These are phyloP conservation scores for Peromyscus nudipes DNA, from an alignment of 2,797 vertebrate genomes.

Conservation along the genomic window DNA sequence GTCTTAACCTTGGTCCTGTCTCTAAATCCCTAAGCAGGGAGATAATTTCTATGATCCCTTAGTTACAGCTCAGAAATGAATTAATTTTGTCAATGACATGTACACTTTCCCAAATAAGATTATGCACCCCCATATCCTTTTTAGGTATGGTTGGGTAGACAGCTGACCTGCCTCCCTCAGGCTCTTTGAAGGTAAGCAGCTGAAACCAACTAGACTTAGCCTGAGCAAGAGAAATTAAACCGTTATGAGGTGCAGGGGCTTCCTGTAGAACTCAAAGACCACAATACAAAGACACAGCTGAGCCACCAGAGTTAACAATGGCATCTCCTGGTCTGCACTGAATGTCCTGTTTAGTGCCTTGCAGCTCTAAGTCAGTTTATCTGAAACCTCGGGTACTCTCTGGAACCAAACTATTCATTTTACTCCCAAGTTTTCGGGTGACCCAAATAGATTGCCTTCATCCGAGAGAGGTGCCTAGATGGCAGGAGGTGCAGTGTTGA, in stretches of 20 bases:
- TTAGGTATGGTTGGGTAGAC: neutral
- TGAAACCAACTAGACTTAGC: neutral
- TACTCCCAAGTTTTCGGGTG: neutral
- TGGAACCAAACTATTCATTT: neutral
- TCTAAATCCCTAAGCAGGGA: neutral
- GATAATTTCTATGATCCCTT: neutral
- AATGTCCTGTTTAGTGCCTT: neutral
- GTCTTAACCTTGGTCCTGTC: neutral
- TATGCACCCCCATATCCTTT: neutral
- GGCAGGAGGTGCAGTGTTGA: neutral
- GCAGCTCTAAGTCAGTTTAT: neutral
- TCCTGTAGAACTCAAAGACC: neutral
- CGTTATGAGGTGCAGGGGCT: neutral
- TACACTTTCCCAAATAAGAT: neutral
- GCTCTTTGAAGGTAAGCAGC: neutral
- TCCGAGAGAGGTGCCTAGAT: neutral
- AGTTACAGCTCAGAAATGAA: neutral
- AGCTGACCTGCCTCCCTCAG: neutral
- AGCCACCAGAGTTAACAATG: neutral
- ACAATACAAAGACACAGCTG: neutral
- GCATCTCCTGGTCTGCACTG: neutral
- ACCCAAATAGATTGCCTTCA: neutral
- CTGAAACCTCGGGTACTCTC: neutral
- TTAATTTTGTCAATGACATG: neutral
- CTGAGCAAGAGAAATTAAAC: neutral